Percentiles rank a stretch among this genome's conserved stretches.
Conservation (phyloP, 2,888 invertebrate species). For the Liodrosophila aerea region DNA sequence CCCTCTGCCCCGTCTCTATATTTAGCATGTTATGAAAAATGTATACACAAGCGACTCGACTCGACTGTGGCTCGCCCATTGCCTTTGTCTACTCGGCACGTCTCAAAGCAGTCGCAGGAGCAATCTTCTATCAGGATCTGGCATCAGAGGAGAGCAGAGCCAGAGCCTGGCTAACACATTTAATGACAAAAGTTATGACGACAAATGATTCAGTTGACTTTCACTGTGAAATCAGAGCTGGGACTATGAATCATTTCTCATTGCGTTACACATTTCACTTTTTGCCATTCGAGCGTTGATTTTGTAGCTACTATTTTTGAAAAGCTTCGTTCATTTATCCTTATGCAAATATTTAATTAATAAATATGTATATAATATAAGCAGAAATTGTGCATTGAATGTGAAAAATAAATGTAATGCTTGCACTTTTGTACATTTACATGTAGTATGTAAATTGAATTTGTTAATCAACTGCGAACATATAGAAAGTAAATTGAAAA, state of each 20-base stretch:
- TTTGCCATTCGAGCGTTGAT: slow-evolving; percentile 15
- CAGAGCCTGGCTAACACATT: slow-evolving; percentile 18
- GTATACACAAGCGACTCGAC: slow-evolving; percentile 48
- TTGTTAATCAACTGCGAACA: slow-evolving; percentile 69
- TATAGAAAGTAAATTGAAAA: slow-evolving; percentile 52
- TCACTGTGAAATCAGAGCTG: slow-evolving; percentile 67
- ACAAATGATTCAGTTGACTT: slow-evolving; percentile 75
- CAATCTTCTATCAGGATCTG: slow-evolving; percentile 16
- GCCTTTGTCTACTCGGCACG: slow-evolving; percentile 65
- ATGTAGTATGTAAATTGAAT: slow-evolving; percentile 50
- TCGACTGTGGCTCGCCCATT: slow-evolving; percentile 21
- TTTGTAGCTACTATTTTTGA: too few relatives aligned
- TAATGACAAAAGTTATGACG: slow-evolving; percentile 74
- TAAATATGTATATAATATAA: slow-evolving; percentile 14
- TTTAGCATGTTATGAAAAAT: slow-evolving; percentile 74
- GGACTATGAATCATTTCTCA: slow-evolving; percentile 66
- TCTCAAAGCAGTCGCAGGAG: slow-evolving; percentile 19
- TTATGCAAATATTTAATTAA: slow-evolving; percentile 70
- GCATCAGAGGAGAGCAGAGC: neutral
- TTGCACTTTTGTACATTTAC: neutral
- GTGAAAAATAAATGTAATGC: neutral
- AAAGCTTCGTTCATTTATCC: slow-evolving; percentile 47
- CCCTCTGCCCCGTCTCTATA: slow-evolving; percentile 15
- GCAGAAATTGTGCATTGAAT: slow-evolving; percentile 33
- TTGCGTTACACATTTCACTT: slow-evolving; percentile 39